phyloP scores from a whole-genome alignment of 2,888 invertebrate genomes.

The Actias luna region DNA sequence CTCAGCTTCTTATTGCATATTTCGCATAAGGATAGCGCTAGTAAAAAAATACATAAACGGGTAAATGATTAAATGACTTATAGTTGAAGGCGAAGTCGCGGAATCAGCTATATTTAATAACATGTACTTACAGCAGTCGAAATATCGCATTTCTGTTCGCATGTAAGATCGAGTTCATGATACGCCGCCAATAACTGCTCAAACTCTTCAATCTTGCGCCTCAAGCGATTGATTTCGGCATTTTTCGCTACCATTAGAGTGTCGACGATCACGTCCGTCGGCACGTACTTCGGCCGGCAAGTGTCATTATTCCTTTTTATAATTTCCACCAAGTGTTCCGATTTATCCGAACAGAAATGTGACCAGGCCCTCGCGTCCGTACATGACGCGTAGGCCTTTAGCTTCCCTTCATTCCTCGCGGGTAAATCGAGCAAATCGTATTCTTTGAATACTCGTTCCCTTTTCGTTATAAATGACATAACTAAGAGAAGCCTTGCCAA shows the following conservation, averaged over 20 bases:
- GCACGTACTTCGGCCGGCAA: constrained; percentile 63
- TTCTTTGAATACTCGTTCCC: constrained; percentile 73
- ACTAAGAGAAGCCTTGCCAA: constrained; percentile 38
- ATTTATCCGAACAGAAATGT: constrained; percentile 76
- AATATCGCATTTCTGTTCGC: constrained; percentile 70
- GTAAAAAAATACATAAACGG: too few relatives aligned
- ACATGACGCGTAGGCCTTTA: constrained; percentile 80
- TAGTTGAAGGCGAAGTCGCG: too few relatives aligned
- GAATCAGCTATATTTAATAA: too few relatives aligned
- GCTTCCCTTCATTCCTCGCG: constrained; percentile 75
- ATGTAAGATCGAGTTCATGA: constrained; percentile 66
- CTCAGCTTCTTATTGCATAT: too few relatives aligned
- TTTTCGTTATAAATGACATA: constrained; percentile 77
- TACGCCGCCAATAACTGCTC: constrained; percentile 69
- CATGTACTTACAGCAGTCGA: constrained; percentile 60
- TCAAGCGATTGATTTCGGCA: constrained; percentile 72
- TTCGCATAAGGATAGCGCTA: too few relatives aligned
- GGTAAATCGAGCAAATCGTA: constrained; percentile 71
- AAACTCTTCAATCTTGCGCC: constrained; percentile 70
- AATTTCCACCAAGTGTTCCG: constrained; percentile 80
- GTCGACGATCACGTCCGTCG: constrained; percentile 69
- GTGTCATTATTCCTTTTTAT: constrained; percentile 72
- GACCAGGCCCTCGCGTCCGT: constrained; percentile 83
- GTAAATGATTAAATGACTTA: too few relatives aligned
- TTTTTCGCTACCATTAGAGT: constrained; percentile 74